Base-by-base conservation (phyloP, 2,888 invertebrate species). In the Drymonia ruficornis region DNA sequence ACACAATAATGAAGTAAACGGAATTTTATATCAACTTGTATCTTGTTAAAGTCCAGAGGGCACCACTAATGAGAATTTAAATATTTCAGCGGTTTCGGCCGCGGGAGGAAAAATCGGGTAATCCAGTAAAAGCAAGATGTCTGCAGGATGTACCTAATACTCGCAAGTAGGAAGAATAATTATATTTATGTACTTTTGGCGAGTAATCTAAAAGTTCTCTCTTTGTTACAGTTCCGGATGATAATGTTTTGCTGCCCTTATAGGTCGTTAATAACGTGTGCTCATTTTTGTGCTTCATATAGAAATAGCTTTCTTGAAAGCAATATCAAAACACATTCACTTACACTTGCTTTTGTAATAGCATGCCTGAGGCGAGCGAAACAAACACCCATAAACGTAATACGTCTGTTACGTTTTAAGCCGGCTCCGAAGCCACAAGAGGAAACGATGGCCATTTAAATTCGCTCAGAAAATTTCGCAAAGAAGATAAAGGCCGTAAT, bases 361-460 rank as follows among this genome's bases (percentile, higher is more conserved):
- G 70, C 66, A 63, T 62, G 69, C 71, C 63, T 69, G 67, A 75
- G 67, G 72, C 68, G 46, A 77, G 71, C 52, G 50, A 61, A 55
- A 66, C 70, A 72, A 72, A 74, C 70, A 70, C 64, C 68, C 67
- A 75, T 67, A 78, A 76, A 70, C 54, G 63, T 80, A 78, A 84
- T 77, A 75, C 70, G 70, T 29, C 12, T 29, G 29, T 29, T 46
- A 46, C 46, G 46, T 19, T 45, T 72, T 75, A 13, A 36, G n/a
- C 36, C 36, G 2, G 76, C 76, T 74, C 69, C 76, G 69, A 79
- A 78, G 72, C 72, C 83, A 73, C 80, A 62, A 72, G 78, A 78
- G 84, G 83, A 87, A 86, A 86, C 84, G 83, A 84, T 84, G 78
- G 83, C 85, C 84, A 85, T 87, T 87, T 87, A 87, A 87, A 87